Evolutionary conservation across 64 coral and sea anemone species (phyloP), one percentile per base, ranked within the genome.

Genomic region (Porites australiensis): DNA sequence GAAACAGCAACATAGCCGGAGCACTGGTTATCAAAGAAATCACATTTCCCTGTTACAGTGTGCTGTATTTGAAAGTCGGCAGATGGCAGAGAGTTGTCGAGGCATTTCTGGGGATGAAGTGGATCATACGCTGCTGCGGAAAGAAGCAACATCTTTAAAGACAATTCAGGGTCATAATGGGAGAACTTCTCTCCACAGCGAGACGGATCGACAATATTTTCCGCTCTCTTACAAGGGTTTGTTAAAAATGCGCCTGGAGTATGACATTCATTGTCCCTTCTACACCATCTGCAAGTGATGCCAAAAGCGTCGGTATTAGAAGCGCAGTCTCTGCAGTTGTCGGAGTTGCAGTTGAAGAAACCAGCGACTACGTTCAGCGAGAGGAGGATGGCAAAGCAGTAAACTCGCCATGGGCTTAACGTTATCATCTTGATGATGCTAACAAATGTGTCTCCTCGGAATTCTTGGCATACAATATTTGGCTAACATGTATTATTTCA

Each of bases 71-170:
- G 20, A 13, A 91, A 72, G 6, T 49, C 75, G 19, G 78, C 77
- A 46, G 65, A 58, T 46, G 79, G 89, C 59, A 91, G 77, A 70
- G 89, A 69, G 37, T 91, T 82, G 18, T 58, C 14, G 16, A 91
- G 47, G 23, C 89, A 91, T 44, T 49, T n/a, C 48, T 83, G 89
- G 4, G 68, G 89, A 84, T 84, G n/a, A 49, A 3, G 5, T 62
- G 50, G 79, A 6, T 91, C 79, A 50, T 89, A 91, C 6, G 89
- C 89, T 7, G 37, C 79, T 5, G 89, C 21, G 13, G 89, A 91
- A 7, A 91, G 58, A 57, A 91, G 15, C 16, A 91, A 21, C 89
- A 91, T 91, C 57, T 91, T 91, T 16, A 82, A 12, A 13, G 89
- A 83, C 15, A 91, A 91, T 0, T 91, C 52, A 7, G 89, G 79